A percentile compares a stretch with the other conserved stretches of the same genome.
Evolutionary conservation across 2,888 invertebrate species (phyloP).

Genomic region (Priocnemis perturbator): DNA sequence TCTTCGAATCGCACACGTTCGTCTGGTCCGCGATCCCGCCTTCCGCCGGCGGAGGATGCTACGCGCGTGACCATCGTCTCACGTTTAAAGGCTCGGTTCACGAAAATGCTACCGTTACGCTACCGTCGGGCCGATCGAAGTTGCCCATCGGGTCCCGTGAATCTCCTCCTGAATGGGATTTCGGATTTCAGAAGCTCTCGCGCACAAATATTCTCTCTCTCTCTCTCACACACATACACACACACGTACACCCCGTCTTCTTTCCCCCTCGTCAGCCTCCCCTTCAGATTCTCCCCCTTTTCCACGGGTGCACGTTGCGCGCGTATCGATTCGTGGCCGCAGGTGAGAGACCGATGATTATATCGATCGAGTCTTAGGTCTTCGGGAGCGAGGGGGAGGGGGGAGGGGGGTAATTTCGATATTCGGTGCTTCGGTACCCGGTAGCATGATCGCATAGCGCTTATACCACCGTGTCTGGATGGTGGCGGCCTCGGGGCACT

Average conservation of each 20-base stretch:
- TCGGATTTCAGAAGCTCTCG: background rate
- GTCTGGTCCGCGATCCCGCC: too few relatives aligned
- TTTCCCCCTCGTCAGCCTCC: slow-evolving; percentile 16
- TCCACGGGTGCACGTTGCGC: slow-evolving; percentile 33
- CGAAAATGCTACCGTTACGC: too few relatives aligned
- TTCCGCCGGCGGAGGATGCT: too few relatives aligned
- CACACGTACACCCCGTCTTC: slow-evolving; percentile 14
- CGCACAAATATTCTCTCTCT: background rate
- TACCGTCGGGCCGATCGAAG: too few relatives aligned
- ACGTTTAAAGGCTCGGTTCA: too few relatives aligned
- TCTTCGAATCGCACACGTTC: too few relatives aligned
- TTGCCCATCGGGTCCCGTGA: too few relatives aligned
- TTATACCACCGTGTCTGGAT: slow-evolving; percentile 50
- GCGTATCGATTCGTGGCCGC: slow-evolving; percentile 59
- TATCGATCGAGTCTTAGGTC: slow-evolving; percentile 64
- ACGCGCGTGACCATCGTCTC: too few relatives aligned
- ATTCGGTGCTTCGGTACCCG: slow-evolving; percentile 68
- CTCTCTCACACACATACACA: too few relatives aligned
- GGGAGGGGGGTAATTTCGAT: slow-evolving; percentile 68
- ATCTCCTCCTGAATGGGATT: slow-evolving; percentile 2
- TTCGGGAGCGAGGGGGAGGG: slow-evolving; percentile 11
- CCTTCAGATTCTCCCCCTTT: slow-evolving; percentile 29
- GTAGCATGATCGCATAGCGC: slow-evolving; percentile 69
- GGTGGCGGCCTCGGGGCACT: slow-evolving; percentile 68
- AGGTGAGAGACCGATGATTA: slow-evolving; percentile 72